Percentiles rank a stretch among this genome's conserved stretches.
Conservation (phyloP, 2,888 invertebrate species). For the Rhogogaster chlorosoma region DNA sequence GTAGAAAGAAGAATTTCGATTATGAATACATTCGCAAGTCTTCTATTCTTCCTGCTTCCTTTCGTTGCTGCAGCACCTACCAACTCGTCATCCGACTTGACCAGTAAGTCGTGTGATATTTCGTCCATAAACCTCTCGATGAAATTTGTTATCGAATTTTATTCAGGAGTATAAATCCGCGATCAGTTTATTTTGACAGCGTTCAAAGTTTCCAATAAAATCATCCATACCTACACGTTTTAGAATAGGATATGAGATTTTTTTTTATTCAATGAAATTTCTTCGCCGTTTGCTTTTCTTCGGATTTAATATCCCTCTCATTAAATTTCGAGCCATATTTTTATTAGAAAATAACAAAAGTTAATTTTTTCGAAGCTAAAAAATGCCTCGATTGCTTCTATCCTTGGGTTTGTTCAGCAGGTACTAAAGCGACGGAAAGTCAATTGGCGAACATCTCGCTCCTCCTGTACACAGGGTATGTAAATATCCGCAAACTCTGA, state of each 20-base stretch:
- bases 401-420: background rate
- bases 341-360: background rate
- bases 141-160: background rate
- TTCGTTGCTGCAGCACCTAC: background rate
- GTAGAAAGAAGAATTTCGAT: background rate
- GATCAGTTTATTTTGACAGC: background rate
- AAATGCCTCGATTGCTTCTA: background rate
- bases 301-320: background rate
- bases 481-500: background rate
- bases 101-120: background rate
- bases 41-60: background rate
- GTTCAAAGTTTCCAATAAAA: background rate
- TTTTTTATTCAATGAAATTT: no score
- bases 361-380: background rate
- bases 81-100: background rate
- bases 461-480: conserved; percentile 4
- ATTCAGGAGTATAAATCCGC: background rate
- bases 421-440: background rate
- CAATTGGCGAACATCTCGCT: background rate
- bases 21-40: background rate
- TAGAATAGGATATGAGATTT: no score
- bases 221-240: background rate
- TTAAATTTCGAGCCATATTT: background rate
- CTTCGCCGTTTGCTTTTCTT: background rate
- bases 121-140: background rate